Base-by-base conservation (phyloP, 2,888 invertebrate genomes). In the Nysson spinosus region DNA sequence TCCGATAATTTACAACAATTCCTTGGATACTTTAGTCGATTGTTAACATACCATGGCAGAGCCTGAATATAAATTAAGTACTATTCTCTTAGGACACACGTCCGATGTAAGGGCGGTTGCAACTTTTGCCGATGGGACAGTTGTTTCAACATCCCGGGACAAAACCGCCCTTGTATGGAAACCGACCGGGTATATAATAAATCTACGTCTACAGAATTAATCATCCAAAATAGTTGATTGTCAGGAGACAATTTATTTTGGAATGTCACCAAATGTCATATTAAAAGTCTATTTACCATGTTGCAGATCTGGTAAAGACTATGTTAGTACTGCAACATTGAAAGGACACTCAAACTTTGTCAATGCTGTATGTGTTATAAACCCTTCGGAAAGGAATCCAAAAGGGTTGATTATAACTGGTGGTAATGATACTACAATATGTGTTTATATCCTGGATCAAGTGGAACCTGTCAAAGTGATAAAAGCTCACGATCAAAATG, bases 91-190 rank as follows among this genome's bases (percentile, higher is more conserved):
- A 73, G 96, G 95, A 0, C 97, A 98, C 87, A 92, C 93, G 37
- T 89, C 93, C 84, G 97, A 98, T 86, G 96, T 98, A 14, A 91
- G 97, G 76, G 91, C 93, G 54, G 90, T 97, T 14, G 91, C 91
- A 49, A 89, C 89, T 7, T 85, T 88, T 2, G 88, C 90, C 63
- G 92, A 93, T 72, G 93, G 93, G 80, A 91, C 91, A 68, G 92
- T 98, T 79, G 88, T 97, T 35, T 96, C 97, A 4, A 95, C 94
- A 17, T 97, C 97, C 3, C 91, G 97, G 78, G 98, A 98, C 87
- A 93, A 93, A 86, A 95, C 95, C 11, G 93, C 95, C 1, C 94
- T 94, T 88, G 88, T 96, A 30, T 98, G 97, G 97, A 92, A 91
- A 83, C 92, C 93, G 32, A 92, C 91, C 83, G 92, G 92, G 94